Evolutionary conservation across 2,113 vertebrate species (phyloP), one percentile per base, ranked within the genome.

Genomic region (Callorhinus ursinus): DNA sequence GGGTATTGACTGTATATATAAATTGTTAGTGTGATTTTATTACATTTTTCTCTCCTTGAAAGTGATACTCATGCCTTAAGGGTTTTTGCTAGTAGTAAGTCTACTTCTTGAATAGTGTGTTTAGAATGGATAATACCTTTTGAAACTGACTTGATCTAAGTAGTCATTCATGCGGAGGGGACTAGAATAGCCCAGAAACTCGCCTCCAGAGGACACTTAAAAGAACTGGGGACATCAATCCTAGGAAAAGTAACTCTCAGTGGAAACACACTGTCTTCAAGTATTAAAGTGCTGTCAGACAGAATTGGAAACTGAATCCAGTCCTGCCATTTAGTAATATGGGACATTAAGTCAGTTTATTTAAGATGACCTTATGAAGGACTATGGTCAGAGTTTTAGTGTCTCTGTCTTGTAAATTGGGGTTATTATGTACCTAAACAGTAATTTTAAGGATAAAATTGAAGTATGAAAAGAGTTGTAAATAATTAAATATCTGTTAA

Each of bases 301-400:
- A 67, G n/a, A 95, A 69, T 63, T 83, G 36, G 69, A 93, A 90
- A 65, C 39, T 49, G 61, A 81, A 65, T 90, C 6, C 7, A 81
- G 31, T 74, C 86, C 55, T 93, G 14, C 61, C 51, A 36, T 97
- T 84, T 86, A 93, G 33, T 95, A 93, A 69, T 42, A 90, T 67
- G 57, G n/a, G 24, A 65, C 22, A 36, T 77, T 83, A 88, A 88
- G 33, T 31, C 55, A 65, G 1, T 53, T 72, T 57, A 84, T 69
- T 53, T 61, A 42, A 71, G 42, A 61, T 95, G 18, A 89, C 39
- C 26, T 72, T 22, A n/a, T 84, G 28, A 90, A 76, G 28, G 28
- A 67, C 46, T 55, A 5, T 21, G 21, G 22, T 81, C 33, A 76
- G 39, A 22, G 6, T 39, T 91, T 76, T 28, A 63, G 0, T n/a